Evolutionary conservation across 1,140 invertebrate species (phyloP), one percentile per base, ranked within the genome.

Genomic region (Drosophila repletoides): DNA sequence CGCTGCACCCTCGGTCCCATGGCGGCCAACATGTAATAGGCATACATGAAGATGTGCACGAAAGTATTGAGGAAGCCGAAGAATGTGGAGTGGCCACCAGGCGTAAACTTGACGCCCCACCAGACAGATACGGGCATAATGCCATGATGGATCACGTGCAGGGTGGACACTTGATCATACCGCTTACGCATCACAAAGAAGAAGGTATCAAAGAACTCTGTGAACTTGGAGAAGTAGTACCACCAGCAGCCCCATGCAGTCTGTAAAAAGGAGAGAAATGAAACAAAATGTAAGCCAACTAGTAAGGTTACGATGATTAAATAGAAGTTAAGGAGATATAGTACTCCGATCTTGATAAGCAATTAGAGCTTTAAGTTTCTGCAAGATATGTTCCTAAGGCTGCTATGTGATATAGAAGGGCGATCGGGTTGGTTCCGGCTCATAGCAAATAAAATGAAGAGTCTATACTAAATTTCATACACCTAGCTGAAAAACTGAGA

Each of bases 131-230:
- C 93, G 0, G 97, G 97, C 97, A 98, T 98, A 49, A 95, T 93
- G 28, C 96, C 96, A 83, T 98, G 97, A 91, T 98, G 97, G 75
- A 98, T 97, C 5, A 98, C 96, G 88, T 98, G 97, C 5, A 98
- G 92, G 0, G 94, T 96, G 0, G 95, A 94, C 9, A 98, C 93
- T 73, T 98, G 96, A 76, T 95, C 92, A 74, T 95, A 94, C 77
- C 98, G 97, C 89, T 97, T 97, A 45, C 96, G 92, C 68, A 97
- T 90, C 17, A 97, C 94, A 86, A 97, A 97, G 91, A 97, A 97
- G 74, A 97, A 93, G n/a, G 96, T 97, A 88, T 97, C 96, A 48
- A 95, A 91, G 90, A 97, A 96, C 90, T 97, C 96, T 3, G 94
- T 93, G 89, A 95, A 95, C 91, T 97, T 97, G 9, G 96, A 96